These are phyloP conservation scores for Dasypus novemcinctus DNA, from an alignment of 2,113 vertebrate genomes.

Conservation along the genomic window DNA sequence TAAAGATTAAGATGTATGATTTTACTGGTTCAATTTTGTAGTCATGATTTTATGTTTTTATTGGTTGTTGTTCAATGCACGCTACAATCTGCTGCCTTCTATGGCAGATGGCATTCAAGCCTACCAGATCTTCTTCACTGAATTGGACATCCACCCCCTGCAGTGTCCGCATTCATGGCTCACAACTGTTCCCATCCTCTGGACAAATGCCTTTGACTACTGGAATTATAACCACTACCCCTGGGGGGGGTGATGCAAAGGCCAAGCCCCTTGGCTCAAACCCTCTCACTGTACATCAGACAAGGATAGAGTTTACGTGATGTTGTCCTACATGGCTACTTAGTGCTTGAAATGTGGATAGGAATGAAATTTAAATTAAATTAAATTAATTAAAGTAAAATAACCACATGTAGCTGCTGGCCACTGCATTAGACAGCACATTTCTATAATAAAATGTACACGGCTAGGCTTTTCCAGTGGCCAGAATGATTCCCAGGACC, in stretches of 20 bases:
- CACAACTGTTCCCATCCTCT: no score
- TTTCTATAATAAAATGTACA: neutral
- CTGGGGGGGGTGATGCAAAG: neutral
- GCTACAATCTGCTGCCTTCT: neutral
- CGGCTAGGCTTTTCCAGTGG: neutral
- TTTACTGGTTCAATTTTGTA: neutral
- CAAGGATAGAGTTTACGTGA: neutral
- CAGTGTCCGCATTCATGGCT: neutral
- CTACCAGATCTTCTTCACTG: neutral
- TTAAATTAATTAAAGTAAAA: neutral
- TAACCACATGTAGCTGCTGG: neutral
- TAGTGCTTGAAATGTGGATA: neutral
- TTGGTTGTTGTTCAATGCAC: neutral
- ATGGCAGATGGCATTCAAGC: neutral
- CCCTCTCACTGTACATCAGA: neutral
- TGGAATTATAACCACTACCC: neutral
- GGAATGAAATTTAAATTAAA: neutral
- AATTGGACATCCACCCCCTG: neutral
- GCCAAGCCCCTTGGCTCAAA: neutral
- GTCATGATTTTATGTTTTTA: neutral
- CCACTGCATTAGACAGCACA: neutral
- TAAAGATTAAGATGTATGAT: neutral
- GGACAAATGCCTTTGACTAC: neutral
- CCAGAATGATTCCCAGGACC: neutral
- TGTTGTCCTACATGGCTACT: neutral